A percentile compares a stretch with the other conserved stretches of the same genome.
Evolutionary conservation across 2,113 vertebrate genomes (phyloP).

Genomic region (Orthonyx spaldingii): DNA sequence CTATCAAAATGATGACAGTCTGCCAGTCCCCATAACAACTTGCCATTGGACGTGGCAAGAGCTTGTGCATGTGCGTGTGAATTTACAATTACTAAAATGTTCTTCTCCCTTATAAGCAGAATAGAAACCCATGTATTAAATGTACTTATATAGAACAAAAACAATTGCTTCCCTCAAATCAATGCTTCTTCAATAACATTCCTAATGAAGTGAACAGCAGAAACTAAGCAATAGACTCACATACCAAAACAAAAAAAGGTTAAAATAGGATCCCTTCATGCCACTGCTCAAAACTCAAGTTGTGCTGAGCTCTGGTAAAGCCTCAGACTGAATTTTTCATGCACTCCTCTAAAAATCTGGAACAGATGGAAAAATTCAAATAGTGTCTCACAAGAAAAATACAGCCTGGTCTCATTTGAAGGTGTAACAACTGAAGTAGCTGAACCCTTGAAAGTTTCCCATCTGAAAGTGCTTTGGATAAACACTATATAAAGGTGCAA

Average conservation of each 20-base stretch:
- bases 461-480: not conserved
- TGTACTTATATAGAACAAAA: slow-evolving; percentile 61
- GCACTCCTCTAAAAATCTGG: not conserved
- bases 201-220: slow-evolving; percentile 54
- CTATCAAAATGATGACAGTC: slow-evolving; percentile 91
- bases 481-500: not conserved
- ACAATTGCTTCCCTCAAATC: slow-evolving; percentile 57
- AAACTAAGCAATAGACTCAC: not conserved
- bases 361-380: not conserved
- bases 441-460: not conserved
- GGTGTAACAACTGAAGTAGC: not conserved
- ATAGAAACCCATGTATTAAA: slow-evolving; percentile 59
- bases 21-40: slow-evolving; percentile 92
- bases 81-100: slow-evolving; percentile 77
- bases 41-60: slow-evolving; percentile 73
- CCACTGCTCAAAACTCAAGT: not conserved
- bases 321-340: not conserved
- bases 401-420: not conserved
- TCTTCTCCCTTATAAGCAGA: slow-evolving; percentile 66
- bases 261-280: not conserved
- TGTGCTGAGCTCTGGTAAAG: slow-evolving; percentile 12
- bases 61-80: slow-evolving; percentile 49
- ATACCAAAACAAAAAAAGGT: not conserved
- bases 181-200: slow-evolving; percentile 46
- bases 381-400: not conserved